Evolutionary conservation across 2,797 vertebrate genomes (phyloP).

Genomic region (Lithobates pipiens): DNA sequence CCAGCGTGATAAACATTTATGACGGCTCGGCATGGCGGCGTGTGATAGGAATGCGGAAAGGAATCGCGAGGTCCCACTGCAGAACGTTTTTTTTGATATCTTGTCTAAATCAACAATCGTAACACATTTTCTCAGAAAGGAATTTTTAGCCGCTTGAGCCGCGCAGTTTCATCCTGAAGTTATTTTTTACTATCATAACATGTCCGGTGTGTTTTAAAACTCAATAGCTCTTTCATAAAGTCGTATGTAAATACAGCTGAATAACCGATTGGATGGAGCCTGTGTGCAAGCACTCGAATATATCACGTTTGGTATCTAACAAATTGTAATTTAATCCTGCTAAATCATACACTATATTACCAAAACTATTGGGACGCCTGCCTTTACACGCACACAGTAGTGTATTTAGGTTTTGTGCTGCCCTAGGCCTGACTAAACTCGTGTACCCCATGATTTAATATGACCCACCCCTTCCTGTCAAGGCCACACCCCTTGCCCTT

Average conservation of each 20-base stretch:
- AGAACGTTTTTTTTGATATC: conserved; percentile 16
- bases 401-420: too few species aligned
- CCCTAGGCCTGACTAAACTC: too few species aligned
- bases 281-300: too few species aligned
- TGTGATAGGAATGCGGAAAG: conserved; percentile 48
- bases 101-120: conserved; percentile 38
- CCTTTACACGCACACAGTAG: too few species aligned
- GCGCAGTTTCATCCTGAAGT: background rate
- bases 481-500: too few species aligned
- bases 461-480: too few species aligned
- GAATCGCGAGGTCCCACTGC: background rate
- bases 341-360: too few species aligned
- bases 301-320: too few species aligned
- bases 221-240: background rate
- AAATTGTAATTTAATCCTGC: too few species aligned
- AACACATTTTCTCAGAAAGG: conserved; percentile 12
- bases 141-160: background rate
- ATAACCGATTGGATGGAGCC: background rate
- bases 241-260: background rate
- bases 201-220: background rate
- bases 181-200: conserved; percentile 13
- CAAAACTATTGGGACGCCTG: too few species aligned
- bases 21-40: conserved; percentile 25
- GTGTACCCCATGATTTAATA: too few species aligned
- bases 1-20: conserved; percentile 58